Conservation (phyloP, 2,888 invertebrate species). For the Pseudoips prasinana region DNA sequence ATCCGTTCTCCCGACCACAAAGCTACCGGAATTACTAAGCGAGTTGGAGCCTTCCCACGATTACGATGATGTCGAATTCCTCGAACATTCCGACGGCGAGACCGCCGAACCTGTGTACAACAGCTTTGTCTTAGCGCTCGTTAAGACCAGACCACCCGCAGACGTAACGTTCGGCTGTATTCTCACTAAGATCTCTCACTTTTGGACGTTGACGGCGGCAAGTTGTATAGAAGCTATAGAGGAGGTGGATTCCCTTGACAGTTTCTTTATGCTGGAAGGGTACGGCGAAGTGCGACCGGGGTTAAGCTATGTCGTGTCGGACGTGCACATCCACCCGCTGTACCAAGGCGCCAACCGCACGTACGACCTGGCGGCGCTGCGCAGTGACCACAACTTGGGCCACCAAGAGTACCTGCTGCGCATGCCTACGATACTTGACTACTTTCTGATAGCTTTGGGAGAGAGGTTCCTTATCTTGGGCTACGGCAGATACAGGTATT, state of each 20-base stretch:
- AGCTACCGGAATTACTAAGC: neutral
- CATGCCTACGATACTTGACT: constrained; percentile 46
- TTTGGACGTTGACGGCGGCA: constrained; percentile 64
- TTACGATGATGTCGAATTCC: constrained; percentile 10
- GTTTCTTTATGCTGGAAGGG: constrained; percentile 55
- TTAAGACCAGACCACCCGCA: constrained; percentile 47
- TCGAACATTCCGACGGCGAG: constrained; percentile 29
- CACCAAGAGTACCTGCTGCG: constrained; percentile 11
- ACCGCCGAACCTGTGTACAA: constrained; percentile 26
- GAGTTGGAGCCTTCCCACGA: constrained; percentile 5
- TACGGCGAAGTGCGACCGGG: constrained; percentile 38
- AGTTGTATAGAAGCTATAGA: constrained; percentile 66
- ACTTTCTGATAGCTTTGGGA: constrained; percentile 51
- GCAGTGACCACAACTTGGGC: constrained; percentile 38
- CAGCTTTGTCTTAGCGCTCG: constrained; percentile 48
- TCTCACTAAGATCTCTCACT: constrained; percentile 48
- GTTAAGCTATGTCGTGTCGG: constrained; percentile 39
- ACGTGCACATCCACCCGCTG: constrained; percentile 55
- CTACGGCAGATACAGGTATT: constrained; percentile 58
- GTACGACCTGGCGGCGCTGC: constrained; percentile 55
- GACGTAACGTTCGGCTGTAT: constrained; percentile 60
- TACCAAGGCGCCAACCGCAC: constrained; percentile 43
- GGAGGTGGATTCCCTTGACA: constrained; percentile 58
- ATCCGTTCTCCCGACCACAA: neutral
- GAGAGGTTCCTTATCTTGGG: constrained; percentile 55